Evolutionary conservation across 2,888 invertebrate species (phyloP), one percentile per base, ranked within the genome.

Genomic region (Spialia ferax): DNA sequence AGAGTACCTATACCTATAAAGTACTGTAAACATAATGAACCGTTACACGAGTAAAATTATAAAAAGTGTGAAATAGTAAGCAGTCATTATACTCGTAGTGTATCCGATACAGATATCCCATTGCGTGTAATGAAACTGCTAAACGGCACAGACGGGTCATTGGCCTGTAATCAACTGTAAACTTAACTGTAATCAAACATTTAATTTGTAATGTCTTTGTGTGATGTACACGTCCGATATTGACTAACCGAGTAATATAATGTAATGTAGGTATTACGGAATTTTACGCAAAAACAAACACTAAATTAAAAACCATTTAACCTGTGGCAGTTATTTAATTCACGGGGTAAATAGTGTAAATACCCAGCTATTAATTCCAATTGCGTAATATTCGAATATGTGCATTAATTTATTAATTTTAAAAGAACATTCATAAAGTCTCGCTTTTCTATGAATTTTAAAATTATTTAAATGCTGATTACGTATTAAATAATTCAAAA

Each of bases 171-270:
- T 87, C 82, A 85, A 83, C 85, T 81, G 86, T 86, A 81, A 83
- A 87, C 77, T 71, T 91, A 91, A 90, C 91, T 85, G 91, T 91
- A 85, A 84, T 85, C 82, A 86, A 86, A 88, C 84, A 86, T 88
- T 67, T 88, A 87, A 87, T 89, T 88, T 86, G 80, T 81, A 78
- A 76, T 78, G 82, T 81, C 75, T 79, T 79, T 75, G 75, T 75
- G 73, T 79, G 79, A 77, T 6, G 79, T 82, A 80, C 83, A 83
- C 80, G 83, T 86, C 77, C 71, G 70, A 78, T 83, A 83, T 82
- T 78, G 77, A 80, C 73, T 80, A 75, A 79, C 73, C 13, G 11
- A 1, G 78, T 72, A 71, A 63, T 68, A 68, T 72, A 73, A 71
- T 73, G 70, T 66, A 62, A 67, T 66, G 70, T 70, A 68, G 69